A percentile compares a stretch with the other conserved stretches of the same genome.
phyloP scores from a whole-genome alignment of 2,797 vertebrate genomes.

The Lophotriccus pileatus region DNA sequence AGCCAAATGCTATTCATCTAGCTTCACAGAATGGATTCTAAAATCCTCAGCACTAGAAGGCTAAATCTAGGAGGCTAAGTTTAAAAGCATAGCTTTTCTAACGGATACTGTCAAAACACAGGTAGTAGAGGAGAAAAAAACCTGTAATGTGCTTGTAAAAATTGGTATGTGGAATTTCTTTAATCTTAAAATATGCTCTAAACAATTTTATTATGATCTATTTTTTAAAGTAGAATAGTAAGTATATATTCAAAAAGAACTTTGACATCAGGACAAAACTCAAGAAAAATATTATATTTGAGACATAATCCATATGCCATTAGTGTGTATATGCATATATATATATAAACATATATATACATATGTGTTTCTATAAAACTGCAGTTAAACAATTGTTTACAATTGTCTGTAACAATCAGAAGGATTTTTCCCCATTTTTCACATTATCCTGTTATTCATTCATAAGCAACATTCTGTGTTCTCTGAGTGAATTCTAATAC shows the following conservation, averaged over 20 bases:
- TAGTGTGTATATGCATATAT: accelerated
- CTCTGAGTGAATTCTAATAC: background rate
- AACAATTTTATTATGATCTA: background rate
- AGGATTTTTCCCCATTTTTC: background rate
- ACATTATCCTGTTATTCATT: background rate
- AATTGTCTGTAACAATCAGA: background rate
- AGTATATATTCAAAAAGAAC: background rate
- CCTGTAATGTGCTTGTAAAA: accelerated
- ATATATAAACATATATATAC: background rate
- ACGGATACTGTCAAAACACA: background rate
- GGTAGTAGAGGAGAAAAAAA: background rate
- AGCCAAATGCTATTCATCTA: background rate
- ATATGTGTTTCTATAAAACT: background rate
- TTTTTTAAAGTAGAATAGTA: background rate
- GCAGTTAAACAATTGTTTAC: background rate
- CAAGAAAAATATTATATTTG: background rate
- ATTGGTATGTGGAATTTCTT: background rate
- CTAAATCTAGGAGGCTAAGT: background rate
- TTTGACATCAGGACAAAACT: background rate
- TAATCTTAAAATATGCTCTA: background rate
- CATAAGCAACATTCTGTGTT: background rate
- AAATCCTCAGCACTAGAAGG: background rate
- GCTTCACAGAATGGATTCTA: background rate
- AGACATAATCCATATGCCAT: accelerated
- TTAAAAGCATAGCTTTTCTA: background rate